Evolutionary conservation across 1,140 invertebrate species (phyloP), one percentile per base, ranked within the genome.

Genomic region (Aplysia californica): DNA sequence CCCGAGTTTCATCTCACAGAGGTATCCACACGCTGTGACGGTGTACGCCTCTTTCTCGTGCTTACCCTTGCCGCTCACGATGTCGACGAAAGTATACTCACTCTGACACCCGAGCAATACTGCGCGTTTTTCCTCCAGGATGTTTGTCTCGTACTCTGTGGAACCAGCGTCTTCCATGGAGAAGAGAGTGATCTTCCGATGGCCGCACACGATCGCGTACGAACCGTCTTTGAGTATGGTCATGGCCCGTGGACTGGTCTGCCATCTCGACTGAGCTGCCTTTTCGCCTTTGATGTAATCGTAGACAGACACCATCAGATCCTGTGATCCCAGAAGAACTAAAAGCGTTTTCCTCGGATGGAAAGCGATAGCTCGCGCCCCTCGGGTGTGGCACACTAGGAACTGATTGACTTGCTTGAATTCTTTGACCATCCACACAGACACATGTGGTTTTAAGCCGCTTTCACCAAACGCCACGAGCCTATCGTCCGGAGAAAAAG

Each of bases 51-150:
- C 31, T 35, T 29, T 39, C 38, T 65, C 61, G 39, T 41, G 41
- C n/a, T 66, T 64, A 1, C 41, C 41, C 5, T 50, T 26, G 2
- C 72, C 72, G 41, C 72, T 75, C 21, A 35, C 56, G 29, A 75
- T 66, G 56, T 75, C 72, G 10, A 75, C 61, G 23, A 75, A 75
- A 31, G 72, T 75, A 33, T 75, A 75, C 21, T 75, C 61, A 23
- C 72, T 66, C 26, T 75, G 72, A 18, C 41, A 31, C n/a, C 72
- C 72, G 4, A 75, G 41, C 38, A 75, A 31, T 15, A 75, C 72
- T 3, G 72, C 61, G 35, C 55, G 64, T 31, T 31, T 75, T 5
- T 75, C 72, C 39, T 65, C 23, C 15, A 75, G 50, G 2, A 66
- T 61, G 23, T 75, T 75, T n/a, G 72, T 75, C 41, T 75, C 72